Evolutionary conservation across 2,888 invertebrate species (phyloP), one percentile per base, ranked within the genome.

Genomic region (Ephialtes manifestator): DNA sequence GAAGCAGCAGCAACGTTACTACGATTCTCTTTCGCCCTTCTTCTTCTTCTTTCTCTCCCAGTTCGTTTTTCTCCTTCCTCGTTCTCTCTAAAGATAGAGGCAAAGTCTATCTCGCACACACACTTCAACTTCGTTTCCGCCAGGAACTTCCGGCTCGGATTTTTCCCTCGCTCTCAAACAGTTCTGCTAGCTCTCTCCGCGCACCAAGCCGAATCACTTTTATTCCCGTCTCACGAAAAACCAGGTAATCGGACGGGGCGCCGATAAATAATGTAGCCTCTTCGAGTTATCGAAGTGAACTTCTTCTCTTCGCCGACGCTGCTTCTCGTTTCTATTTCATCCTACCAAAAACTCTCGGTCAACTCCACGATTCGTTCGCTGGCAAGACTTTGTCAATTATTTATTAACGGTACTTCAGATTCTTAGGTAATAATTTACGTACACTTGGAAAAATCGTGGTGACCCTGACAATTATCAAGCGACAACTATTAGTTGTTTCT

Each of bases 241-340:
- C 15, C 53, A 31, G 48, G 77, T 55, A 68, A 77, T 68, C 67
- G 68, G 35, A 68, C 67, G 20, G 55, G 68, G 68, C 55, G 55
- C 55, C 67, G 60, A 79, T 79, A 71, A 79, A 79, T 79, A 79
- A 79, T 79, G 60, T 60, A 71, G 51, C 60, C 31, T 43, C 60
- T 70, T 48, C 48, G 78, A 51, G 78, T 63, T 79, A 79, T 79
- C 78, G 70, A 60, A 48, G 18, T 20, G 43, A 74, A 55, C 46
- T 68, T 68, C n/a, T 46, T 68, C 7, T 68, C 5, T 15, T 15
- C 35, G 7, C n/a, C 46, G 8, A 15, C 0, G 0, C n/a, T 71
- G 20, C 11, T 51, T 20, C 39, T 35, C 48, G n/a, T 13, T 13
- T 18, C 65, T 65, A n/a, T n/a, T 28, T 65, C 46, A 65, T 20